Percentiles rank a stretch among this genome's conserved stretches.
Conservation (phyloP, 2,797 vertebrate genomes). For the Falco peregrinus region DNA sequence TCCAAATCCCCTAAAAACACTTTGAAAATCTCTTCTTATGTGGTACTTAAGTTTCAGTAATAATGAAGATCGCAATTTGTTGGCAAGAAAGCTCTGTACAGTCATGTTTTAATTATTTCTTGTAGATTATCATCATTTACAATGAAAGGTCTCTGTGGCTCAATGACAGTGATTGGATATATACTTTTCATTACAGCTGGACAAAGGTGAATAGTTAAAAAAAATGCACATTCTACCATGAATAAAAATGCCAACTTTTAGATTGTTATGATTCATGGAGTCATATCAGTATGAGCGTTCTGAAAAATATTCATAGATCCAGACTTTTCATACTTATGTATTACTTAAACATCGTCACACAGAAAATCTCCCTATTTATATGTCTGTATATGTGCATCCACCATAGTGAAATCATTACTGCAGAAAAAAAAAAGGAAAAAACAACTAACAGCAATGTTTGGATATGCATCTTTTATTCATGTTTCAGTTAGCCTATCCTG, state of each 20-base stretch:
- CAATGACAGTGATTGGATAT: background rate
- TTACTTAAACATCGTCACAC: background rate
- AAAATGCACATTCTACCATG: background rate
- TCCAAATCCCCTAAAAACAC: background rate
- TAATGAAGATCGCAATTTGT: background rate
- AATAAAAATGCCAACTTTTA: background rate
- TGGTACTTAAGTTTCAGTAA: background rate
- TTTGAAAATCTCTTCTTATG: background rate
- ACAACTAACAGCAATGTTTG: background rate
- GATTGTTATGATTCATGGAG: background rate
- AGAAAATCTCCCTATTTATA: background rate
- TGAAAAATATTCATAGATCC: background rate
- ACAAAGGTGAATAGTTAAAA: constrained; percentile 14
- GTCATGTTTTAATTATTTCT: constrained; percentile 22
- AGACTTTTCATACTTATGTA: background rate
- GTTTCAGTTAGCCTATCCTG: background rate
- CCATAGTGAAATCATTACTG: background rate
- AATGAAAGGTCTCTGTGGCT: background rate
- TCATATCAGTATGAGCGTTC: background rate
- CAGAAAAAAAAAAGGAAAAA: background rate
- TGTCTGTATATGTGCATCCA: background rate
- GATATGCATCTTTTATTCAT: background rate
- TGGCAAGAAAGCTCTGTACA: background rate
- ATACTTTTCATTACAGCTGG: constrained; percentile 20
- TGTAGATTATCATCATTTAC: background rate